phyloP scores from a whole-genome alignment of 1,140 invertebrate genomes.

The Ceratina australensis region DNA sequence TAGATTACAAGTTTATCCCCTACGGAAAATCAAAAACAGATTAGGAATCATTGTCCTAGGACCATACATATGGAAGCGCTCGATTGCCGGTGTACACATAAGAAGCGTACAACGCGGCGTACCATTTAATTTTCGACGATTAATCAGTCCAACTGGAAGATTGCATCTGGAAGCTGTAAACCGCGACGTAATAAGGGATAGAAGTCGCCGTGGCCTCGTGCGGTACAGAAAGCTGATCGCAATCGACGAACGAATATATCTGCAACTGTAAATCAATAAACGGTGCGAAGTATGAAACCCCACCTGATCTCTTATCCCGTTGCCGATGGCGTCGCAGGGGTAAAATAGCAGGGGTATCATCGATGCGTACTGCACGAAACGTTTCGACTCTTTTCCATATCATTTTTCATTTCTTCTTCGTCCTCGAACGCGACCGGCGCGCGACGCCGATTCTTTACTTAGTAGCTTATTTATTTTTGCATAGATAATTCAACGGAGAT shows the following conservation, averaged over 20 bases:
- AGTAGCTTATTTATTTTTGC: constrained; percentile 76
- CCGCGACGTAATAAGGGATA: constrained; percentile 53
- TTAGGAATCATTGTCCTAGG: no score
- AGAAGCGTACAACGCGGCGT: constrained; percentile 13
- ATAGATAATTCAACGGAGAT: constrained; percentile 76
- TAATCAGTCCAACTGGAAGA: constrained; percentile 57
- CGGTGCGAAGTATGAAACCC: constrained; percentile 36
- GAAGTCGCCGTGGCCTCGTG: constrained; percentile 28
- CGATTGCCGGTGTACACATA: constrained; percentile 11
- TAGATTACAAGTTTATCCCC: no score
- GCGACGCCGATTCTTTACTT: constrained; percentile 55
- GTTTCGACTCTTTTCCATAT: constrained; percentile 7
- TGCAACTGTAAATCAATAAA: constrained; percentile 65
- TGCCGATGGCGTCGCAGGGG: constrained; percentile 37
- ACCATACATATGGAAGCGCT: background rate
- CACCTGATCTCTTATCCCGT: constrained; percentile 26
- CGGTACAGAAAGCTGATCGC: constrained; percentile 47
- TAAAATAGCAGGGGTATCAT: constrained; percentile 29
- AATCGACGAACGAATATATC: constrained; percentile 54
- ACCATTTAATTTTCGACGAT: constrained; percentile 62
- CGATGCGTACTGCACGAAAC: constrained; percentile 27
- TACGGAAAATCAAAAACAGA: no score
- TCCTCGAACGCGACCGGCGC: constrained; percentile 36
- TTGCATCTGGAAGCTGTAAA: constrained; percentile 52
- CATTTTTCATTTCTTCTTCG: background rate